Evolutionary conservation across 2,797 vertebrate species (phyloP).

Genomic region (Alcedo quadribrachys): DNA sequence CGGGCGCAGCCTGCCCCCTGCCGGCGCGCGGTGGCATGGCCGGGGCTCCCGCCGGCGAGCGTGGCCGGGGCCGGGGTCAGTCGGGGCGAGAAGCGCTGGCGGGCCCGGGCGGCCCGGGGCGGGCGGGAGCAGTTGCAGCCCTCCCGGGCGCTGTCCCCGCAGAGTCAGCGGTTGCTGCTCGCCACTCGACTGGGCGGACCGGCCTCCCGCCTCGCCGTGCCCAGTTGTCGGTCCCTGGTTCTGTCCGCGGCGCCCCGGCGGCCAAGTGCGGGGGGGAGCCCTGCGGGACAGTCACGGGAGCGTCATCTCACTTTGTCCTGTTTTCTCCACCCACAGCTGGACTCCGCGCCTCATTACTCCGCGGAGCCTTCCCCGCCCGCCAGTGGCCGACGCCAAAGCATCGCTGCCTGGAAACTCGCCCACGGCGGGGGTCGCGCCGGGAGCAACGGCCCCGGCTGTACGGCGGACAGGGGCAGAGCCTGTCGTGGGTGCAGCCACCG

Average conservation of each 20-base stretch:
- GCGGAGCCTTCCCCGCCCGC: neutral
- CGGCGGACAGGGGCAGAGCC: neutral
- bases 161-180: neutral
- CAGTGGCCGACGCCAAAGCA: neutral
- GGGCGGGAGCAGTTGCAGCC: neutral
- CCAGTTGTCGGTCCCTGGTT: no score
- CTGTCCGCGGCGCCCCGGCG: neutral
- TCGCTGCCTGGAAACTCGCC: neutral
- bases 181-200: neutral
- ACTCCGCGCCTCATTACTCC: neutral
- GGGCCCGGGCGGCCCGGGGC: neutral
- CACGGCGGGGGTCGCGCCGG: neutral
- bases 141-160: no score
- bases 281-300: neutral
- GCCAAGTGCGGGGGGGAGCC: neutral
- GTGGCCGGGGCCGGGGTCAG: neutral
- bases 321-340: neutral
- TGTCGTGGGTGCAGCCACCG: neutral
- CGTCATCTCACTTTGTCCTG: neutral
- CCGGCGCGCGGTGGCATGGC: neutral
- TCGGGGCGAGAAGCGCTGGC: neutral
- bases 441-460: neutral
- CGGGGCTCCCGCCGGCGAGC: neutral
- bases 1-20: slow-evolving; percentile 31
- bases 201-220: neutral